phyloP scores from a whole-genome alignment of 1,140 invertebrate genomes.

The Euschistus heros region DNA sequence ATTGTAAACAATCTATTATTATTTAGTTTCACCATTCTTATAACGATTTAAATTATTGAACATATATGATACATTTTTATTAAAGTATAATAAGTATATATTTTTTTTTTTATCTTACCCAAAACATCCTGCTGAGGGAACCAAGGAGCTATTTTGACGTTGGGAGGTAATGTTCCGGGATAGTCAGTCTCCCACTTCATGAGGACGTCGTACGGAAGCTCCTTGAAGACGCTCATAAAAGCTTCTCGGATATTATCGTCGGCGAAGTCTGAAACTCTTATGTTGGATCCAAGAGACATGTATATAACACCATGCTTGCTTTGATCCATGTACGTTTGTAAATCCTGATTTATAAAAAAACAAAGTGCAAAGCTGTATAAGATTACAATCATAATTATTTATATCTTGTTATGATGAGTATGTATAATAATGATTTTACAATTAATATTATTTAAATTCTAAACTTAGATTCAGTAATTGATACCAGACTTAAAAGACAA shows the following conservation, averaged over 20 bases:
- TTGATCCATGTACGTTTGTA: slow-evolving; percentile 44
- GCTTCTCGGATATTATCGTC: slow-evolving; percentile 39
- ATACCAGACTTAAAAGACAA: no score
- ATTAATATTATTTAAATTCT: no score
- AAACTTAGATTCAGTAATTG: no score
- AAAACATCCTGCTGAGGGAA: slow-evolving; percentile 58
- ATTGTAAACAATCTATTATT: no score
- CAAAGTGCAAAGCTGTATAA: no score
- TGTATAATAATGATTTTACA: no score
- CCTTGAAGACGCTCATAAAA: slow-evolving; percentile 29
- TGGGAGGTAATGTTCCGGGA: slow-evolving; percentile 31
- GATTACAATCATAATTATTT: no score
- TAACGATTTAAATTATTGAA: no score
- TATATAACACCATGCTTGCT: slow-evolving; percentile 45
- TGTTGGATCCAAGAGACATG: slow-evolving; percentile 48
- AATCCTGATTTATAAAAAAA: no score
- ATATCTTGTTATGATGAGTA: no score
- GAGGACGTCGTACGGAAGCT: slow-evolving; percentile 32
- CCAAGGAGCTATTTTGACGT: slow-evolving; percentile 42
- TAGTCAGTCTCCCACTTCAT: slow-evolving; percentile 34
- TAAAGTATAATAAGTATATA: no score
- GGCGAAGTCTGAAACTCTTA: slow-evolving; percentile 46
- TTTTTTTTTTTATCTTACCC: slow-evolving; percentile 36
- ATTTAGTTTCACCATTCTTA: no score
- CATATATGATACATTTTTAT: not conserved